A percentile compares a stretch with the other conserved stretches of the same genome.
These are phyloP conservation scores for Tricholaema leucomelas DNA, from an alignment of 2,113 vertebrate species.

Conservation along the genomic window DNA sequence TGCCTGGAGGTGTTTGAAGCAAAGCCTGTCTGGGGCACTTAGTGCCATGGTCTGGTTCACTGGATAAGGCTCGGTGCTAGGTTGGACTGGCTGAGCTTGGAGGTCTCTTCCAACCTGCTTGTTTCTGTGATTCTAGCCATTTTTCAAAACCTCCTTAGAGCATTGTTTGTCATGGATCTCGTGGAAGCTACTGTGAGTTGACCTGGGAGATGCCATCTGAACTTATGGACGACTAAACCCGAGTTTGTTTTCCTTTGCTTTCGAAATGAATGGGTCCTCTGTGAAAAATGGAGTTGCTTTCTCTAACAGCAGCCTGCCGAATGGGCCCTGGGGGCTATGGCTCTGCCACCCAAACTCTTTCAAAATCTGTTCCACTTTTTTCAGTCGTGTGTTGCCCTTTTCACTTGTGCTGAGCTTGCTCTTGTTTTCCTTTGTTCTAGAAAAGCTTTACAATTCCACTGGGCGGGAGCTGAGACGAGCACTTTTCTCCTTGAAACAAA, in stretches of 20 bases:
- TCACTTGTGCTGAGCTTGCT: slow-evolving; percentile 17
- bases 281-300: not conserved
- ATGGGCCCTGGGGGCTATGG: not conserved
- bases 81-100: too few relatives aligned
- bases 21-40: too few relatives aligned
- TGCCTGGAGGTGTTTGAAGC: too few relatives aligned
- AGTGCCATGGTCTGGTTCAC: too few relatives aligned
- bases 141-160: not conserved
- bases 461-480: slow-evolving; percentile 94
- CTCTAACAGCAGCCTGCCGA: not conserved
- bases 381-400: not conserved
- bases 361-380: not conserved
- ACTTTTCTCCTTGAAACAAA: slow-evolving; percentile 98
- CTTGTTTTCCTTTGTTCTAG: slow-evolving; percentile 71
- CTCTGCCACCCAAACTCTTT: not conserved
- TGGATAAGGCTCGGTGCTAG: too few relatives aligned
- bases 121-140: not conserved
- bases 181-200: not conserved
- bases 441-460: slow-evolving; percentile 94
- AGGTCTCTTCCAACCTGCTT: too few relatives aligned
- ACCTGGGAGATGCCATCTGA: not conserved
- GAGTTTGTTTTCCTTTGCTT: not conserved
- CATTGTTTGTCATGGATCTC: not conserved
- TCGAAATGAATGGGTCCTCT: not conserved
- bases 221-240: not conserved